Percentiles rank a stretch among this genome's conserved stretches.
Conservation (phyloP, 2,888 invertebrate species). For the Cynaeus angustus region DNA sequence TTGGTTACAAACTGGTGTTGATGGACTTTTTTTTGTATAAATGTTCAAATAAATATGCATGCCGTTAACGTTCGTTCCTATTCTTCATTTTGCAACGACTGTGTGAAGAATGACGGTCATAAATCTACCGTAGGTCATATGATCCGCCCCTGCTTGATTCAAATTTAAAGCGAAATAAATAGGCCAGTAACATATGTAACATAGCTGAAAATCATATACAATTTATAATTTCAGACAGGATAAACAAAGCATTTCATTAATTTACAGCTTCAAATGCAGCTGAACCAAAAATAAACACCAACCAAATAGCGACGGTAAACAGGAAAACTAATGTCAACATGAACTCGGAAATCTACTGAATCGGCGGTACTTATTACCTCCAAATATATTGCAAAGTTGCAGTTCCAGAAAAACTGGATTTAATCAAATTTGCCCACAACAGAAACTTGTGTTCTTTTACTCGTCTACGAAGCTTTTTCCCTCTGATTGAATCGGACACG, state of each 20-base stretch:
- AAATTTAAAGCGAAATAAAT: constrained; percentile 52
- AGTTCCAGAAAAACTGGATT: constrained; percentile 56
- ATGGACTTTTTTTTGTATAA: neutral
- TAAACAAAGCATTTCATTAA: constrained; percentile 65
- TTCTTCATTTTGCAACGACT: neutral
- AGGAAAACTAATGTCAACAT: constrained; percentile 64
- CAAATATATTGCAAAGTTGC: constrained; percentile 55
- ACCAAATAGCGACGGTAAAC: constrained; percentile 63
- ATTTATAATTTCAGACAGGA: constrained; percentile 63
- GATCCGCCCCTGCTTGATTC: constrained; percentile 14
- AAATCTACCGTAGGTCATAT: constrained; percentile 15
- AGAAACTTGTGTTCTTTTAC: constrained; percentile 21
- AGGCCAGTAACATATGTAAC: constrained; percentile 58
- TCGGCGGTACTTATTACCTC: constrained; percentile 61
- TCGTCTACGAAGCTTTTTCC: constrained; percentile 7
- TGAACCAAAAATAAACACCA: constrained; percentile 64
- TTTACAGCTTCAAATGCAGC: constrained; percentile 64
- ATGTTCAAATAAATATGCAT: neutral
- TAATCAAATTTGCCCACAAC: constrained; percentile 55
- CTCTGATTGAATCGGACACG: constrained; percentile 33
- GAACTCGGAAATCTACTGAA: constrained; percentile 62
- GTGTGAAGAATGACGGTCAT: constrained; percentile 15
- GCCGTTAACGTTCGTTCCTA: neutral
- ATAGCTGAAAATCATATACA: constrained; percentile 62
- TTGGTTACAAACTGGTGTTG: too few relatives aligned